phyloP scores from a whole-genome alignment of 2,888 invertebrate species.

The Odontocerum albicorne region DNA sequence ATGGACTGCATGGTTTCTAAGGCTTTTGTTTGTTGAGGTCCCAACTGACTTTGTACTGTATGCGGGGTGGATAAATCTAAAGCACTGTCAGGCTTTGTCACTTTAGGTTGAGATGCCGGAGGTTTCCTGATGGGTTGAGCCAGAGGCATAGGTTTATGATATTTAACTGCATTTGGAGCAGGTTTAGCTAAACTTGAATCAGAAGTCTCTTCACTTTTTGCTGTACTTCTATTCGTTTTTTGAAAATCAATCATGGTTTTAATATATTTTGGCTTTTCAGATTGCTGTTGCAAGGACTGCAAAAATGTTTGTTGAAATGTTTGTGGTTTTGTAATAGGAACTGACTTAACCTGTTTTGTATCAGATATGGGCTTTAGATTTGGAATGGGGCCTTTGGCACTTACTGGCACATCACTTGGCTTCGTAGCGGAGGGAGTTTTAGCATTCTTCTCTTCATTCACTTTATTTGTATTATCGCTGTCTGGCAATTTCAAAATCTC shows the following conservation, averaged over 20 bases:
- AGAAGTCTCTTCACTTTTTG: constrained; percentile 42
- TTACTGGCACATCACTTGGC: constrained; percentile 44
- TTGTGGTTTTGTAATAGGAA: constrained; percentile 47
- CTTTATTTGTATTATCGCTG: constrained; percentile 42
- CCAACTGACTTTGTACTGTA: constrained; percentile 49
- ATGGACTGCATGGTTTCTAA: constrained; percentile 58
- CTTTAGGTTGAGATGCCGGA: constrained; percentile 34
- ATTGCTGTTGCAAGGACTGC: constrained; percentile 50
- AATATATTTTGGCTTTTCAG: constrained; percentile 50
- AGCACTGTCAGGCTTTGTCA: constrained; percentile 43
- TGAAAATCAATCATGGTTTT: constrained; percentile 56
- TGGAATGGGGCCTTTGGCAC: constrained; percentile 53
- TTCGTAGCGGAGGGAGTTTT: constrained; percentile 32
- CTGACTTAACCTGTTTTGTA: constrained; percentile 51
- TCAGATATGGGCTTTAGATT: constrained; percentile 57
- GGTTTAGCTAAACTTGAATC: neutral
- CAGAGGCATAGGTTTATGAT: constrained; percentile 42
- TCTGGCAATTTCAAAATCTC: constrained; percentile 66
- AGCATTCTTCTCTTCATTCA: constrained; percentile 41
- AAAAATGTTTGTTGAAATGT: constrained; percentile 59
- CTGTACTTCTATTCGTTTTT: constrained; percentile 51
- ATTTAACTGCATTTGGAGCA: constrained; percentile 39
- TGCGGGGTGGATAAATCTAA: constrained; percentile 55
- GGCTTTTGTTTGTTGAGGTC: constrained; percentile 51
- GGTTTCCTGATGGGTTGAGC: constrained; percentile 39